A percentile compares a stretch with the other conserved stretches of the same genome.
These are phyloP conservation scores for Myotis findleyi DNA, from an alignment of 2,797 vertebrate species.

Conservation along the genomic window DNA sequence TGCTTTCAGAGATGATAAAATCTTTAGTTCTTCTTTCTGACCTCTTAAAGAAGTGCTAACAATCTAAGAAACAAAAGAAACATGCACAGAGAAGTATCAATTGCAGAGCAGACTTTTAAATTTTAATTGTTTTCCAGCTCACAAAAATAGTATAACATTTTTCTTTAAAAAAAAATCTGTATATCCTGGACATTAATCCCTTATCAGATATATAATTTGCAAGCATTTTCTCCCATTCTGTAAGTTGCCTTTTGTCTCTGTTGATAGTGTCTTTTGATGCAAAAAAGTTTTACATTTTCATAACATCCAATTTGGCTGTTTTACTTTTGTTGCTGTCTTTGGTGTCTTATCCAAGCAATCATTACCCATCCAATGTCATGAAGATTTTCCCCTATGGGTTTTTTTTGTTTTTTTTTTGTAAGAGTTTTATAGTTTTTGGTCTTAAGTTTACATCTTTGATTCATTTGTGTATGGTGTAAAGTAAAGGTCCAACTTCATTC, in stretches of 20 bases:
- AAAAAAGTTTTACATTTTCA: background rate
- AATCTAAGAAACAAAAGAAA: slow-evolving; percentile 52
- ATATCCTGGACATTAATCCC: background rate
- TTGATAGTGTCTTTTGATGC: background rate
- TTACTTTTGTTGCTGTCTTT: background rate
- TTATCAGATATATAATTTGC: background rate
- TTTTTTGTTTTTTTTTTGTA: background rate
- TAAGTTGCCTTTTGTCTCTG: background rate
- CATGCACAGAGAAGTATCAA: background rate
- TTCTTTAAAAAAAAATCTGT: background rate
- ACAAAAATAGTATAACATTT: background rate
- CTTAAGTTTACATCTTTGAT: background rate
- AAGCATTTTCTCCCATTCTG: background rate
- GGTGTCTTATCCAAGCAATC: background rate
- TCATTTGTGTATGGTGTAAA: background rate
- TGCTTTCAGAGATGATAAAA: slow-evolving; percentile 3
- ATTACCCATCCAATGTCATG: background rate
- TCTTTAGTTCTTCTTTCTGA: slow-evolving; percentile 32
- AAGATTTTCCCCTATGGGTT: background rate
- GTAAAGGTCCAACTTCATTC: background rate
- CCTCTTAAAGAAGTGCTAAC: slow-evolving; percentile 18
- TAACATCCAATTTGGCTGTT: background rate
- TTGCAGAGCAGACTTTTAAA: background rate
- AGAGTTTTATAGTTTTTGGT: background rate
- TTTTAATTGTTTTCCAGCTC: background rate